Evolutionary conservation across 1,140 invertebrate species (phyloP).

Genomic region (Drosophila ogumai): DNA sequence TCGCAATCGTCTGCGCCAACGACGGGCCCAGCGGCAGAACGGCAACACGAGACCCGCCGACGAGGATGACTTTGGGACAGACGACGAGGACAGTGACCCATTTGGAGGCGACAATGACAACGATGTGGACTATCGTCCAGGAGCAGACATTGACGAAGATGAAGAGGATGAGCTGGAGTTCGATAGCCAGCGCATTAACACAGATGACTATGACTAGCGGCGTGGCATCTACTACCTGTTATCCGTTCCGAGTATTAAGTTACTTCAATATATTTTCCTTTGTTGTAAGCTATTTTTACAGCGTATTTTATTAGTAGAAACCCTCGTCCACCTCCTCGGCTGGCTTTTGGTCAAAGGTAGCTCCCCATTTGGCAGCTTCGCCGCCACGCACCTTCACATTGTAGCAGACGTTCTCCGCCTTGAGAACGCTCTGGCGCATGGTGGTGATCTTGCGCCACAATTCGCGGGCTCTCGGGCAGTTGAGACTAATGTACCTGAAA

Average conservation of each 20-base stretch:
- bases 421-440: constrained; percentile 90
- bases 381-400: constrained; percentile 92
- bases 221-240: neutral
- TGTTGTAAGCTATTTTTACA: neutral
- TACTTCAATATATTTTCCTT: constrained; percentile 3
- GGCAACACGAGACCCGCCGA: constrained; percentile 4
- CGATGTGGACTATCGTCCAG: constrained; percentile 64
- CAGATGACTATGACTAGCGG: constrained; percentile 55
- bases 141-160: constrained; percentile 50
- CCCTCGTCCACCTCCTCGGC: constrained; percentile 75
- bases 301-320: constrained; percentile 51
- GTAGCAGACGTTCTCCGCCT: constrained; percentile 95
- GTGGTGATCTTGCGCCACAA: constrained; percentile 90
- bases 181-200: constrained; percentile 59
- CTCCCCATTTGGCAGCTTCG: constrained; percentile 88
- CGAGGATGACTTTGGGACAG: constrained; percentile 31
- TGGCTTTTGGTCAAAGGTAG: constrained; percentile 76
- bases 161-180: constrained; percentile 71
- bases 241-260: neutral
- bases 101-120: constrained; percentile 48
- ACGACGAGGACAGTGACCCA: constrained; percentile 65
- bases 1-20: constrained; percentile 51
- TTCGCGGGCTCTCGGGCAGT: constrained; percentile 87
- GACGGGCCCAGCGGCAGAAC: constrained; percentile 28
- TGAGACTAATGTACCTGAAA: constrained; percentile 74